Conservation (phyloP, 2,797 vertebrate genomes). For the Alosa sapidissima region DNA sequence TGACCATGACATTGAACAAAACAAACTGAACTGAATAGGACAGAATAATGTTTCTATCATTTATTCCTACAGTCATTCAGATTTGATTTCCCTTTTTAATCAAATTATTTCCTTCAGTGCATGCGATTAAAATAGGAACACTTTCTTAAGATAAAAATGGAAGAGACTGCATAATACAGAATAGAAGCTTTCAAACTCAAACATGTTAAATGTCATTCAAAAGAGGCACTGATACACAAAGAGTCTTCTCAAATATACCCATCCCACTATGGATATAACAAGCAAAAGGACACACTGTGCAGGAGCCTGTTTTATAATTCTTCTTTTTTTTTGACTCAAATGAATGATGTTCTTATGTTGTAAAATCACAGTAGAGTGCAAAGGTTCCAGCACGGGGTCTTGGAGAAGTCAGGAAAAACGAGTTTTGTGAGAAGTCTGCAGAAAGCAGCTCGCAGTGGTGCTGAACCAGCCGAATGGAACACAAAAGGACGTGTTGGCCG, state of each 20-base stretch:
- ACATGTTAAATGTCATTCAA: not conserved
- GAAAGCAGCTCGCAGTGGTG: constrained; percentile 53
- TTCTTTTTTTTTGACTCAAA: not conserved
- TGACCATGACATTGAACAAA: not conserved
- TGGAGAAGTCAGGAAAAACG: constrained; percentile 33
- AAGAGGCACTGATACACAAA: not conserved
- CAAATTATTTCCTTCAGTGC: not conserved
- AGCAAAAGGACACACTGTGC: not conserved
- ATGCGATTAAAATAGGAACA: not conserved
- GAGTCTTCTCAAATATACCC: not conserved
- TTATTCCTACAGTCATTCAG: not conserved
- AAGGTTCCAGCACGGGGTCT: constrained; percentile 52
- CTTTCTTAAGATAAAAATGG: not conserved
- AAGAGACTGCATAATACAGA: not conserved
- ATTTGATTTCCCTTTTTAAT: not conserved
- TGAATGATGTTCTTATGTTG: constrained; percentile 60
- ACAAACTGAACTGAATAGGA: not conserved
- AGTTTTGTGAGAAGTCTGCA: constrained; percentile 45
- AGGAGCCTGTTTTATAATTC: not conserved
- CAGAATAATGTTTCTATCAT: not conserved
- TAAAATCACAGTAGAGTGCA: constrained; percentile 55
- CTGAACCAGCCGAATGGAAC: constrained; percentile 58
- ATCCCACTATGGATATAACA: not conserved
- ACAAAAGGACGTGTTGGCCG: constrained; percentile 60
- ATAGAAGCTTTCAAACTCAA: not conserved